Evolutionary conservation across 2,888 invertebrate genomes (phyloP).

Genomic region (Buathra laborator): DNA sequence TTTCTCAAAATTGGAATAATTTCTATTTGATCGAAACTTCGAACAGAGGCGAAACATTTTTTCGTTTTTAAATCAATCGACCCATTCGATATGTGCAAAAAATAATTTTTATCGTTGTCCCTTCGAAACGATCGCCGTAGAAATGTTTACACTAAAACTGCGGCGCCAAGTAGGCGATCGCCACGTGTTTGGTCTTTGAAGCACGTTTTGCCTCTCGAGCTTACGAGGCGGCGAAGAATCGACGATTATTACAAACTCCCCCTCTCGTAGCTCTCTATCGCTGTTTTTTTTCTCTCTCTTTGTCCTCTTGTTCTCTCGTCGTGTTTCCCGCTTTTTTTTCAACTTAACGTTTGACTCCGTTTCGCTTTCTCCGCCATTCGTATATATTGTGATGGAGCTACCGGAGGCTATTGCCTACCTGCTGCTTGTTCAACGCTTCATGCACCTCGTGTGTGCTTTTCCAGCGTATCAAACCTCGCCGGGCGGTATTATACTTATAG

Average conservation of each 20-base stretch:
- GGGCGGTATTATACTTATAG: slow-evolving; percentile 31
- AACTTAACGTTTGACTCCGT: slow-evolving; percentile 56
- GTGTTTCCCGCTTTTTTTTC: slow-evolving; percentile 37
- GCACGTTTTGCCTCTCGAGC: slow-evolving; percentile 70
- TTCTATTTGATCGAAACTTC: too few relatives aligned
- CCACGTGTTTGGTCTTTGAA: slow-evolving; percentile 73
- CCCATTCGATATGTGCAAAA: background rate
- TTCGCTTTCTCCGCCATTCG: slow-evolving; percentile 50
- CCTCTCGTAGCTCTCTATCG: slow-evolving; percentile 49
- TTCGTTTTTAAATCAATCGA: background rate
- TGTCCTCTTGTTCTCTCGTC: slow-evolving; percentile 13
- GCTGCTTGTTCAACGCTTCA: slow-evolving; percentile 20
- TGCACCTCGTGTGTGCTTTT: slow-evolving; percentile 52
- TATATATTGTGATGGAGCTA: slow-evolving; percentile 45
- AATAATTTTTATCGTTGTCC: slow-evolving; percentile 33
- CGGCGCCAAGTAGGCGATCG: slow-evolving; percentile 60
- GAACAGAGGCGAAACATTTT: background rate
- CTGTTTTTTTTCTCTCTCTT: background rate
- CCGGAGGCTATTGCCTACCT: slow-evolving; percentile 33
- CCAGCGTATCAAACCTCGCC: slow-evolving; percentile 62
- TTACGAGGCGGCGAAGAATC: slow-evolving; percentile 60
- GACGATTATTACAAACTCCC: slow-evolving; percentile 70
- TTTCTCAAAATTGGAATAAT: background rate
- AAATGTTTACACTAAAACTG: slow-evolving; percentile 70
- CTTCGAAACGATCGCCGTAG: slow-evolving; percentile 86